phyloP scores from a whole-genome alignment of 2,888 invertebrate genomes.

The Diadegma fenestrale region DNA sequence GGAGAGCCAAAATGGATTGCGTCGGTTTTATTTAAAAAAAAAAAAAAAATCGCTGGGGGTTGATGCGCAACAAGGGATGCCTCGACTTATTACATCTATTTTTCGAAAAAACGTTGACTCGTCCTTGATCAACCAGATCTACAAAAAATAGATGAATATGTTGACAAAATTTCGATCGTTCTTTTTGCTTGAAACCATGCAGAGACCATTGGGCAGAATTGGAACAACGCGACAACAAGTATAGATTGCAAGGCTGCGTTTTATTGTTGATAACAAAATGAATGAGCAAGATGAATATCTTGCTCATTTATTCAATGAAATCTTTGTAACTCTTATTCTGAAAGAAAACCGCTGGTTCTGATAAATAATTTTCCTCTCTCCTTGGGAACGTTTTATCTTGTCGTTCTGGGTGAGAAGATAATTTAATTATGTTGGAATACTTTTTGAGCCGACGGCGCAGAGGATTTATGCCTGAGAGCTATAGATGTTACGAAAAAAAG shows the following conservation, averaged over 20 bases:
- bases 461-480: constrained; percentile 8
- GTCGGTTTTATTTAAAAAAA: too few relatives aligned
- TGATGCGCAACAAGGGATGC: neutral
- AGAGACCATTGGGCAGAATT: neutral
- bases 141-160: neutral
- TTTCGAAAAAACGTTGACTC: neutral
- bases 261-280: neutral
- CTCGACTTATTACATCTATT: neutral
- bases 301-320: neutral
- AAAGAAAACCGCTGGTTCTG: neutral
- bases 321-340: neutral
- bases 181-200: neutral
- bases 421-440: constrained; percentile 24
- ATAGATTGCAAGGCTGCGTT: neutral
- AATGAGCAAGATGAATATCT: neutral
- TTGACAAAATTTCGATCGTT: neutral
- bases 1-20: neutral
- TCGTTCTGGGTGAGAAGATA: constrained; percentile 12
- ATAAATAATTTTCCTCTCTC: constrained; percentile 3
- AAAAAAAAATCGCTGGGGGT: neutral
- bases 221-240: neutral
- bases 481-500: neutral
- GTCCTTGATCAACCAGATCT: neutral
- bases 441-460: neutral
- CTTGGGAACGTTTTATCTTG: neutral